These are phyloP conservation scores for Ganaspis brasiliensis DNA, from an alignment of 2,888 invertebrate genomes.

Conservation along the genomic window DNA sequence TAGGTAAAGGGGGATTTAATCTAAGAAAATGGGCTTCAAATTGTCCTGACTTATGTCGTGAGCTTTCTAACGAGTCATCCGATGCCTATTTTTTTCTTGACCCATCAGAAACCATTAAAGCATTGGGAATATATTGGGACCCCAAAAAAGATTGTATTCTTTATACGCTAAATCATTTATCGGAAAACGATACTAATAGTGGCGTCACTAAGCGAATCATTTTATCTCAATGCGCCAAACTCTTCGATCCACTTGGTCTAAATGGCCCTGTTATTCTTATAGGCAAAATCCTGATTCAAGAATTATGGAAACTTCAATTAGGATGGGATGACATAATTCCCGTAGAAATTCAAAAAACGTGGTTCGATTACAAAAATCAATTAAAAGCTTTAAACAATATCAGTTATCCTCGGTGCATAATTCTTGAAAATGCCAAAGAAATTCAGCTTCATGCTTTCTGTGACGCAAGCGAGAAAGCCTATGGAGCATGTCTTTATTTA, in stretches of 20 bases:
- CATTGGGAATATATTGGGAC: too few relatives aligned
- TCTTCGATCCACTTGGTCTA: constrained; percentile 61
- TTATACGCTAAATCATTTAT: too few relatives aligned
- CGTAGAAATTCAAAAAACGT: constrained; percentile 10
- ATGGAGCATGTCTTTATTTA: neutral
- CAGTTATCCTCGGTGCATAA: neutral
- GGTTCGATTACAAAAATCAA: neutral
- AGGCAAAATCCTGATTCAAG: constrained; percentile 52
- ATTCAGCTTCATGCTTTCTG: neutral
- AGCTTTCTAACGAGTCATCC: too few relatives aligned
- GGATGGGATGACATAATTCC: constrained; percentile 61
- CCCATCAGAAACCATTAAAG: too few relatives aligned
- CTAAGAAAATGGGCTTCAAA: too few relatives aligned
- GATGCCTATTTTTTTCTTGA: too few relatives aligned
- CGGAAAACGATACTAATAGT: too few relatives aligned
- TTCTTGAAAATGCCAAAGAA: neutral
- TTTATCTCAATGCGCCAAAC: too few relatives aligned
- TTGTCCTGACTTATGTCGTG: too few relatives aligned
- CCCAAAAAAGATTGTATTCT: too few relatives aligned
- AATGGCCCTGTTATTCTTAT: constrained; percentile 41
- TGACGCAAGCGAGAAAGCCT: neutral
- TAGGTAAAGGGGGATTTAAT: too few relatives aligned
- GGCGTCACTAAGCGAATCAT: too few relatives aligned
- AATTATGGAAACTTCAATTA: constrained; percentile 56
- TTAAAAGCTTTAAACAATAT: neutral